Evolutionary conservation across 2,888 invertebrate species (phyloP).

Genomic region (Chloroclysta siterata): DNA sequence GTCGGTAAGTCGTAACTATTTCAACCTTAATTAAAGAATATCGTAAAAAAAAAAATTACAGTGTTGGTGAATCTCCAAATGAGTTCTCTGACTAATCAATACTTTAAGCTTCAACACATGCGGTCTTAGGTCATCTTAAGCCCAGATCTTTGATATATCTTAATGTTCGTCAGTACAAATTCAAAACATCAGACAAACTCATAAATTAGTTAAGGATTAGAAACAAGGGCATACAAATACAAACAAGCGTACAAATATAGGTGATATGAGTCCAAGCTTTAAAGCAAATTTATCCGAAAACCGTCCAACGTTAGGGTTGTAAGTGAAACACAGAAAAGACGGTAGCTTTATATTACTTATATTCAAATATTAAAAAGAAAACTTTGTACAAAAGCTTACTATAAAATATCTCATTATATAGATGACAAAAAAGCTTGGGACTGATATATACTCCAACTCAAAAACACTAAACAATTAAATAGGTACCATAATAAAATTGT

Average conservation of each 20-base stretch:
- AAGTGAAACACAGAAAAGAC: constrained; percentile 7
- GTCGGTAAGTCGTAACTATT: too few relatives aligned
- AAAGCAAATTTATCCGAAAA: constrained; percentile 76
- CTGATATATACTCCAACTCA: too few relatives aligned
- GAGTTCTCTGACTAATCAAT: constrained; percentile 18
- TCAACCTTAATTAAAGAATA: too few relatives aligned
- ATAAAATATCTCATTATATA: too few relatives aligned
- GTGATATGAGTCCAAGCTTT: constrained; percentile 37
- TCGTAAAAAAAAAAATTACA: too few relatives aligned
- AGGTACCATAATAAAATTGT: too few relatives aligned
- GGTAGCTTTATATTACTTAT: too few relatives aligned
- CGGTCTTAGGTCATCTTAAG: constrained; percentile 14
- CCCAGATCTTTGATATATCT: constrained; percentile 23
- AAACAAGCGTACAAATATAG: constrained; percentile 58
- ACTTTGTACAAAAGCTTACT: too few relatives aligned
- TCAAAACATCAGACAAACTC: constrained; percentile 42
- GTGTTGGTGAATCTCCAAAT: constrained; percentile 1
- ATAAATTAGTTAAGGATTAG: constrained; percentile 57
- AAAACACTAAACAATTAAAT: too few relatives aligned
- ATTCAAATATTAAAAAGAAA: too few relatives aligned
- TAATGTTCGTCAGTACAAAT: constrained; percentile 40
- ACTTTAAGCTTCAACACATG: constrained; percentile 12
- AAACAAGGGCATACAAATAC: constrained; percentile 58
- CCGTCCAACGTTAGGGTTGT: constrained; percentile 45
- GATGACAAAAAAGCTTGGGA: too few relatives aligned